These are phyloP conservation scores for Cromileptes altivelis DNA, from an alignment of 2,113 vertebrate species.

Conservation along the genomic window DNA sequence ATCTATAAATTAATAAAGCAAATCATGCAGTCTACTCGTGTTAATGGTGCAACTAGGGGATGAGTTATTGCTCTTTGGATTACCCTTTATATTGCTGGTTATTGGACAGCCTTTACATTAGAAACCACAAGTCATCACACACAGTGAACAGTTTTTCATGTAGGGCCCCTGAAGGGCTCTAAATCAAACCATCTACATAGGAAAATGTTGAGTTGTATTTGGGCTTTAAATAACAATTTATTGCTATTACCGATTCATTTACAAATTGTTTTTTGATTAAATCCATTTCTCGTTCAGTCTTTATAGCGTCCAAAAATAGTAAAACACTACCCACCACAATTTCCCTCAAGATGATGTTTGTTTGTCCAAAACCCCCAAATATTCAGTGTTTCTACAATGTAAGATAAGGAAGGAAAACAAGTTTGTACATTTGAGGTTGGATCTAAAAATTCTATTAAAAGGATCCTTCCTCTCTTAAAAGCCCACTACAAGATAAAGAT, in stretches of 20 bases:
- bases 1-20: constrained; percentile 24
- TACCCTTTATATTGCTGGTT: background rate
- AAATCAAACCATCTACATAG: background rate
- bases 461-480: background rate
- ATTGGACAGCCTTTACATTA: background rate
- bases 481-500: background rate
- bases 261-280: background rate
- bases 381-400: background rate
- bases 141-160: background rate
- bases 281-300: background rate
- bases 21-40: background rate
- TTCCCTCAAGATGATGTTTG: too few relatives aligned
- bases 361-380: background rate
- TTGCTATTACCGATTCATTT: background rate
- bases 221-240: background rate
- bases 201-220: background rate
- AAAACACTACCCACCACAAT: too few relatives aligned
- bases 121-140: background rate
- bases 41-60: background rate
- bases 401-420: background rate
- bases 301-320: too few relatives aligned
- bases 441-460: background rate
- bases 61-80: constrained; percentile 6
- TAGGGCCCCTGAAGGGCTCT: background rate
- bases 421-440: background rate